Evolutionary conservation across 35 echinoderm and acorn worm species (phyloP).

Genomic region (Patiria miniata): DNA sequence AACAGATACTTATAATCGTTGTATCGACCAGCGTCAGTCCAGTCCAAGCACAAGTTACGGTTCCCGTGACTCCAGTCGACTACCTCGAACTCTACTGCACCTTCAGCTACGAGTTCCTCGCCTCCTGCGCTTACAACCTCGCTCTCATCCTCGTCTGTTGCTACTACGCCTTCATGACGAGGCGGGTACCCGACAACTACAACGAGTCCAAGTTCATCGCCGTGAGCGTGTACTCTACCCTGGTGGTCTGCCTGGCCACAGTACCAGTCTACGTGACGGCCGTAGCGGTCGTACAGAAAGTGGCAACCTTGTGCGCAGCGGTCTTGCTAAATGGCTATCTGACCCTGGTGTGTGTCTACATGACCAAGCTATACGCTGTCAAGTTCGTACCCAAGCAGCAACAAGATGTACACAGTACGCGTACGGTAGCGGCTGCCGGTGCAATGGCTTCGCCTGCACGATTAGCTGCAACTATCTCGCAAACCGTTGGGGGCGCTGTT

Average conservation of each 20-base stretch:
- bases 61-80: conserved; percentile 2
- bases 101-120: conserved; percentile 18
- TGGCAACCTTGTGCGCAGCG: conserved; percentile 28
- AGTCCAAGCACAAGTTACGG: background rate
- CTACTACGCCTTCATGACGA: conserved; percentile 59
- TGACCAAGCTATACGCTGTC: conserved; percentile 34
- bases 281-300: background rate
- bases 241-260: conserved; percentile 56
- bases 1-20: background rate
- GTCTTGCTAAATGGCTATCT: conserved; percentile 8
- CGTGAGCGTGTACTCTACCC: conserved; percentile 59
- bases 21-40: conserved; percentile 12
- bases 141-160: conserved; percentile 53
- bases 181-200: conserved; percentile 75
- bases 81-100: conserved; percentile 33
- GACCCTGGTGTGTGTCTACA: conserved; percentile 28
- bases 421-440: too few species aligned
- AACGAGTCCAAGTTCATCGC: conserved; percentile 79
- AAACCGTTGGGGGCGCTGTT: too few species aligned
- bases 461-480: too few species aligned
- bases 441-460: too few species aligned
- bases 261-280: conserved; percentile 42
- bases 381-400: background rate
- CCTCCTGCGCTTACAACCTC: conserved; percentile 34
- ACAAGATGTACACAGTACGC: too few species aligned